Base-by-base conservation (phyloP, 53 echinoderm and acorn worm species). In the Holothuria leucospilota region DNA sequence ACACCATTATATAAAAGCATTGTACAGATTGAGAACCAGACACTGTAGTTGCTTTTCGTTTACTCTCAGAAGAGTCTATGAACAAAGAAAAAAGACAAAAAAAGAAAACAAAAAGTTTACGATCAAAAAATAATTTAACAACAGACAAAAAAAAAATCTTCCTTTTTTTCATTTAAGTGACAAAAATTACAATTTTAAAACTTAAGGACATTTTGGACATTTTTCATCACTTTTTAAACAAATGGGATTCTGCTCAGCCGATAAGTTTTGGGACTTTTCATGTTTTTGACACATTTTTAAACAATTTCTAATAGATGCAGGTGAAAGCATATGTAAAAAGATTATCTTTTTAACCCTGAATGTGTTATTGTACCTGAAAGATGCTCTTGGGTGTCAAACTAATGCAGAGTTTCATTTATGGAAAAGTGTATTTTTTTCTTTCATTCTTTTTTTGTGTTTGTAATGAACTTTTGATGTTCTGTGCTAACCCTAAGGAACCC, bases 261-360 rank as follows among this genome's bases (percentile, higher is more conserved):
- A 21, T 49, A 49, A 52, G 75, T 75, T 46, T 49, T 49, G 75
- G 28, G 39, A 49, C 52, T 75, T 20, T 23, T 49, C 75, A 51
- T 75, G 75, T 75, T 75, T 75, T 75, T 52, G 52, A 49, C 56
- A 56, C 52, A 52, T 75, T 75, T 75, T 75, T 75, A 75, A 75
- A 75, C 75, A 49, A 27, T 75, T 75, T 75, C 75, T 75, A 75
- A 75, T 51, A 51, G 51, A 75, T 46, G 46, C 49, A 20, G 75
- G 75, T 51, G 51, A 49, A 27, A 75, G 75, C 49, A 75, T 75
- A 52, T 75, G 75, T 75, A 75, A 49, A 75, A 75, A 75, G 56
- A 75, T 75, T 59, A 81, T 81, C 81, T 81, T 81, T 81, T 81
- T 81, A 81, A 81, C 81, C 60, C 81, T 67, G 26, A 67, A 67